These are phyloP conservation scores for Chelon auratus DNA, from an alignment of 2,797 vertebrate genomes.

Conservation along the genomic window DNA sequence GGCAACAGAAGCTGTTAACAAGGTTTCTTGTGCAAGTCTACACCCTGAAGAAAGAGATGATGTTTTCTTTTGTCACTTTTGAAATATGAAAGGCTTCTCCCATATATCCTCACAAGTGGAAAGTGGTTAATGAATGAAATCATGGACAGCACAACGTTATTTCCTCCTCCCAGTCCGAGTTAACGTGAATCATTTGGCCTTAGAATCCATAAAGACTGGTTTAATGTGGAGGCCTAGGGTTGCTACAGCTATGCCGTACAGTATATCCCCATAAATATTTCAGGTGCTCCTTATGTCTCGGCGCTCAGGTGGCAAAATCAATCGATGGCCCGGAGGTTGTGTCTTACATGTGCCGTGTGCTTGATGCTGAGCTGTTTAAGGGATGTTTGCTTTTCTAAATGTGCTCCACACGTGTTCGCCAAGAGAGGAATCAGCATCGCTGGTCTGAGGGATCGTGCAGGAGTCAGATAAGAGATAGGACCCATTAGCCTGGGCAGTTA, in stretches of 20 bases:
- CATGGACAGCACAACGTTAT: too few relatives aligned
- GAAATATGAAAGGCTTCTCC: not conserved
- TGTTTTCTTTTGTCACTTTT: not conserved
- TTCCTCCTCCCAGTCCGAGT: slow-evolving; percentile 18
- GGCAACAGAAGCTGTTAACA: slow-evolving; percentile 42
- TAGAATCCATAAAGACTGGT: slow-evolving; percentile 1
- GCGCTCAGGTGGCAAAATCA: slow-evolving; percentile 13
- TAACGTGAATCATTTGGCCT: slow-evolving; percentile 2
- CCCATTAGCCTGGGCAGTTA: slow-evolving; percentile 68
- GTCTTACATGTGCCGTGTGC: slow-evolving; percentile 5
- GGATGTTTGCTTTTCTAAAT: slow-evolving; percentile 45
- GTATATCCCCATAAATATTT: slow-evolving; percentile 51
- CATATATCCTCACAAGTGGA: slow-evolving; percentile 2
- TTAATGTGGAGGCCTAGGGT: slow-evolving; percentile 26
- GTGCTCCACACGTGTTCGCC: slow-evolving; percentile 14
- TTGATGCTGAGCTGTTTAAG: slow-evolving; percentile 11
- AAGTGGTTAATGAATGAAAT: too few relatives aligned
- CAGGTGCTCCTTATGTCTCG: slow-evolving; percentile 34
- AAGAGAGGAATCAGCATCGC: slow-evolving; percentile 42
- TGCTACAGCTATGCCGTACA: slow-evolving; percentile 21
- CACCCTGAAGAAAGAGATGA: not conserved
- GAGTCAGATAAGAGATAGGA: slow-evolving; percentile 68
- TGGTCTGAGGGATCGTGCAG: slow-evolving; percentile 60
- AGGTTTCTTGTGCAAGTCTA: slow-evolving; percentile 5
- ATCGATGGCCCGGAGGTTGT: slow-evolving; percentile 18